A percentile compares a stretch with the other conserved stretches of the same genome.
phyloP scores from a whole-genome alignment of 2,888 invertebrate genomes.

The Drosophila colorata region DNA sequence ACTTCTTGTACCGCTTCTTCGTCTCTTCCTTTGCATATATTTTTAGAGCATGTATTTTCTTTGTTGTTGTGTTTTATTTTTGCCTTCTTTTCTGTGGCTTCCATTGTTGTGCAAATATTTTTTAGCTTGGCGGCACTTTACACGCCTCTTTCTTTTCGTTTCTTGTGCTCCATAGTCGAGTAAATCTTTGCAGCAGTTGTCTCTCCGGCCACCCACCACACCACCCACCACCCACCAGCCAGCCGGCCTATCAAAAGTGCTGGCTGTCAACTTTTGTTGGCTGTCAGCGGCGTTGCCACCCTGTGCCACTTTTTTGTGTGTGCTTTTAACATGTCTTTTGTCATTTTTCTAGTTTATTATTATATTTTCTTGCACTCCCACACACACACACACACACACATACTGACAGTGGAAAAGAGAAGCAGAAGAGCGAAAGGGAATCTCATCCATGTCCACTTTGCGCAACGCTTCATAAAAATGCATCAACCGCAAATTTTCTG shows the following conservation, averaged over 20 bases:
- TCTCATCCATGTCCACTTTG: constrained; percentile 51
- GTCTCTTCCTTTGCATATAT: constrained; percentile 14
- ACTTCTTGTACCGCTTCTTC: background rate
- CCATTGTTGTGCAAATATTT: constrained; percentile 76
- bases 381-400: constrained; percentile 22
- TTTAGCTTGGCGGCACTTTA: constrained; percentile 68
- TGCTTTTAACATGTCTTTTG: constrained; percentile 75
- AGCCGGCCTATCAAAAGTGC: constrained; percentile 58
- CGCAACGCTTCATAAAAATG: constrained; percentile 66
- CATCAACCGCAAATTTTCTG: constrained; percentile 68
- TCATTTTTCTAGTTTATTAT: constrained; percentile 74
- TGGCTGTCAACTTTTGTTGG: constrained; percentile 55
- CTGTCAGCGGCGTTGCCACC: constrained; percentile 53
- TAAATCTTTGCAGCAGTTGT: constrained; percentile 50
- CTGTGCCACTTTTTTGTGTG: constrained; percentile 32
- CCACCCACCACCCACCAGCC: background rate
- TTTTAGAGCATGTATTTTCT: constrained; percentile 13
- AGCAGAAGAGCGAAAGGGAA: constrained; percentile 11
- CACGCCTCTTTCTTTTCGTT: constrained; percentile 58
- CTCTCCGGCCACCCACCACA: background rate
- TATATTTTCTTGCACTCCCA: constrained; percentile 62
- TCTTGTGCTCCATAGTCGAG: constrained; percentile 48
- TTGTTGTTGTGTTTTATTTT: constrained; percentile 15
- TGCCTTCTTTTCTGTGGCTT: constrained; percentile 45
- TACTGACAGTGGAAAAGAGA: background rate